Evolutionary conservation across 2,797 vertebrate species (phyloP), one percentile per base, ranked within the genome.

Genomic region (Spinibarbus caldwelli): DNA sequence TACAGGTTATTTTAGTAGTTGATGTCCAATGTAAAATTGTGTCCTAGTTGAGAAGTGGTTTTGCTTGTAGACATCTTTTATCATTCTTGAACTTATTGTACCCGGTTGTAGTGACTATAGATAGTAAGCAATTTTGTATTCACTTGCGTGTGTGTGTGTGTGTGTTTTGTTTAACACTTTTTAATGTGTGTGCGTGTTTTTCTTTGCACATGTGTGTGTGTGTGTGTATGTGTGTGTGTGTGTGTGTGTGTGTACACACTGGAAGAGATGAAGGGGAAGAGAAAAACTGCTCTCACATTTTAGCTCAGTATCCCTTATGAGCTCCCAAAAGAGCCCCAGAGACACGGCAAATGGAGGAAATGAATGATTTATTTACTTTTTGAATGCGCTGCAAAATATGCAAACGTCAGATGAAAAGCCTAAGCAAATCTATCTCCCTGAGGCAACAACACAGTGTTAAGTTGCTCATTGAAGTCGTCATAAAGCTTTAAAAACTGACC

Each of bases 311-410:
- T 78, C 73, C 79, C 26, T 54, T 82, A 87, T 67, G 64, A 85
- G 72, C 79, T 82, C n/a, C 66, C 78, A 64, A 71, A 82, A 82
- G 83, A 67, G 36, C 78, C 72, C 83, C 67, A 80, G 84, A 88
- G 84, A 86, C 75, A 76, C 12, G 0, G 84, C 68, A 86, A 86
- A 80, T 38, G 17, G 62, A 78, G 54, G 47, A 71, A 80, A 86
- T 86, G 59, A 93, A 94, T 93, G 85, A 92, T 93, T 93, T 87
- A 93, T 92, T 88, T 82, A 87, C 89, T 86, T 91, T 91, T 72
- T 86, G 88, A 91, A 91, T 36, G 80, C n/a, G n/a, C n/a, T n/a
- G n/a, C 88, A 84, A 91, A 90, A 93, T 90, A 83, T 87, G 89
- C 87, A 88, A 88, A 91, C 71, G 91, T 87, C 80, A 86, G 91